These are phyloP conservation scores for Habroteleia sp. DNA, from an alignment of 2,888 invertebrate species.

Conservation along the genomic window DNA sequence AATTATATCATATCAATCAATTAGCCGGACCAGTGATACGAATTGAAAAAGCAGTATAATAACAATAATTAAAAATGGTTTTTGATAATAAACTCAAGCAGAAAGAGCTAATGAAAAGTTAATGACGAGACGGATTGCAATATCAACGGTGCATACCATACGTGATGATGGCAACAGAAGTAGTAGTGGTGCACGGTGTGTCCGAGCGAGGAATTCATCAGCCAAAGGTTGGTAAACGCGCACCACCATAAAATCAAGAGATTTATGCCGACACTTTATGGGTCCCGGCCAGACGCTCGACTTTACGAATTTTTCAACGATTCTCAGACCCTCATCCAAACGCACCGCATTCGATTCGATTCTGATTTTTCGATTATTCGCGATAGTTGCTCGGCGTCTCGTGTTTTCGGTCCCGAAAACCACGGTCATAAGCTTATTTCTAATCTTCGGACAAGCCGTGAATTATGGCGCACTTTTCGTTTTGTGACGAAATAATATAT, in stretches of 20 bases:
- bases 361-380: slow-evolving; percentile 62
- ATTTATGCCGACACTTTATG: slow-evolving; percentile 81
- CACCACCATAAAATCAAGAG: slow-evolving; percentile 81
- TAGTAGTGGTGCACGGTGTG: slow-evolving; percentile 64
- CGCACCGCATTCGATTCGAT: slow-evolving; percentile 63
- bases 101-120: slow-evolving; percentile 62
- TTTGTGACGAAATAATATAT: slow-evolving; percentile 62
- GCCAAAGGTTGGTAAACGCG: slow-evolving; percentile 80
- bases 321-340: slow-evolving; percentile 69
- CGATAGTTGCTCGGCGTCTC: slow-evolving; percentile 35
- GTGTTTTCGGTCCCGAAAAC: slow-evolving; percentile 38
- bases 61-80: slow-evolving; percentile 52
- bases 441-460: slow-evolving; percentile 58
- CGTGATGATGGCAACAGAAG: slow-evolving; percentile 59
- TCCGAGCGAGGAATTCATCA: slow-evolving; percentile 80
- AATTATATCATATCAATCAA: slow-evolving; percentile 49
- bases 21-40: slow-evolving; percentile 18
- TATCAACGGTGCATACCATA: slow-evolving; percentile 49
- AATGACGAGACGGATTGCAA: slow-evolving; percentile 58
- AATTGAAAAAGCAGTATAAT: slow-evolving; percentile 27
- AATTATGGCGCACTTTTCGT: slow-evolving; percentile 59
- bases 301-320: slow-evolving; percentile 80
- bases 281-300: slow-evolving; percentile 76
- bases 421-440: slow-evolving; percentile 53
- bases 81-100: slow-evolving; percentile 50